phyloP scores from a whole-genome alignment of 2,113 vertebrate species.

The Anarrhichthys ocellatus region DNA sequence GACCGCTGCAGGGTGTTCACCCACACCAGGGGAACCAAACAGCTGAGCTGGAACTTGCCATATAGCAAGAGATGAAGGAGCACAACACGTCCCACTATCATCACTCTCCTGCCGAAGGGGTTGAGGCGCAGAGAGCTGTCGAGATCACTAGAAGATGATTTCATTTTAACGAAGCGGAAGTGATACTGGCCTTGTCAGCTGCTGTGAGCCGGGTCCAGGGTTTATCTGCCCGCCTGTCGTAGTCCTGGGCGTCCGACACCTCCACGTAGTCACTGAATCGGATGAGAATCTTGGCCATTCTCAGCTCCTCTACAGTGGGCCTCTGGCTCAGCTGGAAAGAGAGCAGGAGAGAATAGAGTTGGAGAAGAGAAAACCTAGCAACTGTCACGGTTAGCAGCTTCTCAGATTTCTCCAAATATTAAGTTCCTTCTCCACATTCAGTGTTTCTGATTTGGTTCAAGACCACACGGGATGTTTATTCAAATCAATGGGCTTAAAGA shows the following conservation, averaged over 20 bases:
- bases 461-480: neutral
- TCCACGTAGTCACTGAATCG: slow-evolving; percentile 98
- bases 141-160: neutral
- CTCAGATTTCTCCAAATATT: neutral
- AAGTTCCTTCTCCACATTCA: neutral
- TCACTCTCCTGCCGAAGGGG: neutral
- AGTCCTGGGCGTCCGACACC: slow-evolving; percentile 96
- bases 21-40: slow-evolving; percentile 33
- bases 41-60: slow-evolving; percentile 45
- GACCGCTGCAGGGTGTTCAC: slow-evolving; percentile 52
- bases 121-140: neutral
- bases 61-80: slow-evolving; percentile 27
- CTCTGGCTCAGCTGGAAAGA: slow-evolving; percentile 93
- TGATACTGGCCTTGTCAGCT: slow-evolving; percentile 91
- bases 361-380: neutral
- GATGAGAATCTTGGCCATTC: slow-evolving; percentile 97
- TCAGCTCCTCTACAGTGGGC: slow-evolving; percentile 96
- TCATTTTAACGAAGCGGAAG: slow-evolving; percentile 13
- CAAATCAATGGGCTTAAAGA: neutral
- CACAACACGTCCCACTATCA: slow-evolving; percentile 18
- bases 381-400: neutral
- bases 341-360: slow-evolving; percentile 4
- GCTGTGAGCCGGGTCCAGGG: slow-evolving; percentile 98
- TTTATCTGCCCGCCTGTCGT: slow-evolving; percentile 96
- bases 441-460: neutral